Evolutionary conservation across 2,113 vertebrate species (phyloP).

Genomic region (Poicephalus meyeri): DNA sequence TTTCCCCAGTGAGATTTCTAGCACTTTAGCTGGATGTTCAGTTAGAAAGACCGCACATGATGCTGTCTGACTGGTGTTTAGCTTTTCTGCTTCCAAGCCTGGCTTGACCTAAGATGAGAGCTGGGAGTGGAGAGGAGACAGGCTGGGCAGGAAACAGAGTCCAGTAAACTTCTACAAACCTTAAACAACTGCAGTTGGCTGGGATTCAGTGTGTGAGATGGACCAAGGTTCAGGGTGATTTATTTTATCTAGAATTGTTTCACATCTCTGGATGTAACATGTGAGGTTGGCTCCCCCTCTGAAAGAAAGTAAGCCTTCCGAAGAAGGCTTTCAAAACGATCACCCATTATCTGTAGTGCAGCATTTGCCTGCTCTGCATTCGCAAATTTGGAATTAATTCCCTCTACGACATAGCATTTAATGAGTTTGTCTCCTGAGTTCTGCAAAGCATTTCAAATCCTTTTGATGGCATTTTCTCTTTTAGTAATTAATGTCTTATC

Average conservation of each 20-base stretch:
- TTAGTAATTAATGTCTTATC: conserved; percentile 68
- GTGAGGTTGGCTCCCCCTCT: background rate
- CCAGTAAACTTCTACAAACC: conserved; percentile 55
- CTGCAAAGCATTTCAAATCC: conserved; percentile 62
- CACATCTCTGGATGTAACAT: conserved; percentile 2
- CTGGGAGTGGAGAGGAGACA: conserved; percentile 17
- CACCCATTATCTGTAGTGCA: conserved; percentile 17
- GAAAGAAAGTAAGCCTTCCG: background rate
- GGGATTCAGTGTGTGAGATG: conserved; percentile 2
- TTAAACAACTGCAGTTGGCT: conserved; percentile 53
- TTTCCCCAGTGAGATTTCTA: background rate
- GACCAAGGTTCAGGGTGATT: conserved; percentile 47
- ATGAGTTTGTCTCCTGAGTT: conserved; percentile 63
- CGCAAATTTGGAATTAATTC: conserved; percentile 55
- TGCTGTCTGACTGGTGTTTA: background rate
- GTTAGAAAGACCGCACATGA: conserved; percentile 21
- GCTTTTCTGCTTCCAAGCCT: conserved; percentile 31
- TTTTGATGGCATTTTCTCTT: conserved; percentile 61
- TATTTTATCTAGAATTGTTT: conserved; percentile 50
- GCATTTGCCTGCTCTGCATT: conserved; percentile 12
- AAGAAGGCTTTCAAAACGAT: background rate
- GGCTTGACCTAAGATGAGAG: background rate
- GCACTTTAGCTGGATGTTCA: background rate
- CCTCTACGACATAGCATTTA: conserved; percentile 37
- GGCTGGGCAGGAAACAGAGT: conserved; percentile 50